A percentile compares a stretch with the other conserved stretches of the same genome.
Conservation (phyloP, 2,797 vertebrate species). For the Sebastes diaconus region DNA sequence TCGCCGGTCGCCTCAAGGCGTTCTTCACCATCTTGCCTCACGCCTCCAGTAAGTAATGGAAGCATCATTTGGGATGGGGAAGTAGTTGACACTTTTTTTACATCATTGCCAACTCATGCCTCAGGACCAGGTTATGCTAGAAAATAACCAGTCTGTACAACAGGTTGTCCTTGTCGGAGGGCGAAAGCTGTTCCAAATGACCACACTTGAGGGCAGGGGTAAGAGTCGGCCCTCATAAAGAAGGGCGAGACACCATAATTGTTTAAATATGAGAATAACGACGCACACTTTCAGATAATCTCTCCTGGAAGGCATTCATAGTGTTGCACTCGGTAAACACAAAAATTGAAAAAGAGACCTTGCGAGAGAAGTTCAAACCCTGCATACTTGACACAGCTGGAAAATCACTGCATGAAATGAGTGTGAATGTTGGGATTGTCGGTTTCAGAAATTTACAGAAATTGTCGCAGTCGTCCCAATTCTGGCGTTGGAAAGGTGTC, state of each 20-base stretch:
- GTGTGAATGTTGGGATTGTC: too few species aligned
- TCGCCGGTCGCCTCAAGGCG: conserved; percentile 87
- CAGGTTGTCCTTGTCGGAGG: not conserved
- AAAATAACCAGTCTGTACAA: not conserved
- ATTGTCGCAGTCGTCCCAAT: not conserved
- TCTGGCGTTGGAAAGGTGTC: not conserved
- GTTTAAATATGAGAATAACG: too few species aligned
- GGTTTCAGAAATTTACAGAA: too few species aligned
- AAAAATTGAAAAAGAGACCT: too few species aligned
- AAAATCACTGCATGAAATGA: too few species aligned
- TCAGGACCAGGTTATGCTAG: not conserved
- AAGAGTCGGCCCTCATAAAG: accelerated
- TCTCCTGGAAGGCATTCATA: too few species aligned
- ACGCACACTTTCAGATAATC: too few species aligned
- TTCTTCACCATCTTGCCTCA: conserved; percentile 89
- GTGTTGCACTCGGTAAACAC: too few species aligned
- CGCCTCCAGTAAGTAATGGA: conserved; percentile 85
- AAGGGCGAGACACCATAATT: too few species aligned
- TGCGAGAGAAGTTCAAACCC: too few species aligned
- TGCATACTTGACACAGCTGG: too few species aligned
- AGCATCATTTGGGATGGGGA: not conserved
- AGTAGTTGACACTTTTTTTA: not conserved
- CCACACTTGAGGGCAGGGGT: too few species aligned
- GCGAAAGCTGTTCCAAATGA: not conserved
- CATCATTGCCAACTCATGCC: not conserved